These are phyloP conservation scores for Phalacrocorax carbo DNA, from an alignment of 2,113 vertebrate species.

Conservation along the genomic window DNA sequence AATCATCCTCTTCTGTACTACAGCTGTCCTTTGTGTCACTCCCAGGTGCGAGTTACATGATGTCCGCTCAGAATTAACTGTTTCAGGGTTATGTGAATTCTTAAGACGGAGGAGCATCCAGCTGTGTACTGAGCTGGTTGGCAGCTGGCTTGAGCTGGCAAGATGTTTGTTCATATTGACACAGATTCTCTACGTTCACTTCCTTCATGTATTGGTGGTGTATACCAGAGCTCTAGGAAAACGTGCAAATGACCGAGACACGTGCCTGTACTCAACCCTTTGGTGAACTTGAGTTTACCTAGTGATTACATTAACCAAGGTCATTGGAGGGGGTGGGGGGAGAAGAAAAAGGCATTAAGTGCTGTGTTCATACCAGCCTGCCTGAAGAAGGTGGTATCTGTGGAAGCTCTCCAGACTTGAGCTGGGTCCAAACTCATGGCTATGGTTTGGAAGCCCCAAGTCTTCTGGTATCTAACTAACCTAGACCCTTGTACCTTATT, in stretches of 20 bases:
- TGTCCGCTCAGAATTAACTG: not conserved
- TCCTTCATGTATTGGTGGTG: not conserved
- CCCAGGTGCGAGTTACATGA: not conserved
- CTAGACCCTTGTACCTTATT: not conserved
- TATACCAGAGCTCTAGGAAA: not conserved
- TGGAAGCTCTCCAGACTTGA: not conserved
- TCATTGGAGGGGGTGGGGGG: not conserved
- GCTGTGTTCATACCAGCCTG: not conserved
- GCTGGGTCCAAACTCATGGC: not conserved
- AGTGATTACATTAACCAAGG: not conserved
- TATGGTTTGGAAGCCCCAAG: not conserved
- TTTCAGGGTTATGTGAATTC: not conserved
- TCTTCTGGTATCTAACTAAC: not conserved
- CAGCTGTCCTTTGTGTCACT: not conserved
- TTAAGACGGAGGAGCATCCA: not conserved
- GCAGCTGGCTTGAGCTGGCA: not conserved
- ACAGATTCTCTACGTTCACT: not conserved
- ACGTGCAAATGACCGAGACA: not conserved
- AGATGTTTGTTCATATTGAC: not conserved
- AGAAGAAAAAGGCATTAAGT: not conserved
- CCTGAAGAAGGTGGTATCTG: not conserved
- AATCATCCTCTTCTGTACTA: not conserved
- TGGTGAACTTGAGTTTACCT: not conserved
- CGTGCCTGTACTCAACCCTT: not conserved
- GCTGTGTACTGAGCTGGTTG: not conserved